Evolutionary conservation across 2,113 vertebrate species (phyloP), one percentile per base, ranked within the genome.

Genomic region (Rhynchopsitta pachyrhyncha): DNA sequence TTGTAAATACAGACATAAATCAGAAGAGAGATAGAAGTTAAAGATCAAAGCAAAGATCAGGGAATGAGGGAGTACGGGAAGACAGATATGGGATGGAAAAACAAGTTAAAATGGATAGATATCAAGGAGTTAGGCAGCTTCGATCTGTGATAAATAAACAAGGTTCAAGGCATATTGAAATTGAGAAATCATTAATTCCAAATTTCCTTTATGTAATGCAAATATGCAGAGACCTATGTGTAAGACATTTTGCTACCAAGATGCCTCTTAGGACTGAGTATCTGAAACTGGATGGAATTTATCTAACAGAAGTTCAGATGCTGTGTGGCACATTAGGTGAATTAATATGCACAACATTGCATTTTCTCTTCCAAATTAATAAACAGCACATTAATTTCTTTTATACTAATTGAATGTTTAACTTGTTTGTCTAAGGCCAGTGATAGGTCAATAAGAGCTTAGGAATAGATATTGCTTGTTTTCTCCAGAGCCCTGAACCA

Each of bases 341-440:
- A 84, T 96, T 96, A 95, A 84, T 86, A 92, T 93, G 90, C 83
- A 79, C 47, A 42, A 39, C 75, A 52, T 22, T 68, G 55, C 44
- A 28, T 70, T 91, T 79, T 84, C 68, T 93, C 79, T 85, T 88
- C 75, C 78, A 95, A 94, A 91, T 97, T 97, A 94, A 95, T 94
- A 95, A 96, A 94, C 81, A 83, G 39, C 87, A 86, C 66, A 5
- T 86, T 88, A 53, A 86, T 94, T 95, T 93, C 28, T 92, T 90
- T 93, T 66, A 71, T 55, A 7, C 92, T 97, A 97, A 97, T 97
- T 95, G 90, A 95, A 96, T 93, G 95, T 93, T 97, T 95, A 96
- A 97, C 88, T 97, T 93, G 81, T 95, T 97, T 96, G 93, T 96
- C 90, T 90, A 82, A 95, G 91, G 78, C 64, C 91, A 85, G 82